Conservation (phyloP, 2,888 invertebrate genomes). For the Caenorhabditis sp. region DNA sequence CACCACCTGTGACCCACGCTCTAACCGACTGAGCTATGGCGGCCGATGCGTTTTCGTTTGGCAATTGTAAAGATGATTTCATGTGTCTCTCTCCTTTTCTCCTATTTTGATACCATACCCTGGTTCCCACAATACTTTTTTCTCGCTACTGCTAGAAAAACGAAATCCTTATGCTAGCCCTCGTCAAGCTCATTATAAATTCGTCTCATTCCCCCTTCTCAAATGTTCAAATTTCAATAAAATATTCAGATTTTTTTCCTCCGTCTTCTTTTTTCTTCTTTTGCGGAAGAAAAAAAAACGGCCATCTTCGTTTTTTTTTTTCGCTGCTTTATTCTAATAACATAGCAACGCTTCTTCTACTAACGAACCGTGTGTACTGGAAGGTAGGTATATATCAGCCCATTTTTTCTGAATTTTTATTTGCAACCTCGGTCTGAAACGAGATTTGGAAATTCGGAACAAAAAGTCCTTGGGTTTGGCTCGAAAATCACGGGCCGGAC, state of each 20-base stretch:
- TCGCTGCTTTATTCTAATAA: too few relatives aligned
- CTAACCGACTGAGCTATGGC: slow-evolving; percentile 69
- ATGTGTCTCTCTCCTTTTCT: background rate
- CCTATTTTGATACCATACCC: too few relatives aligned
- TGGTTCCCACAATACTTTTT: too few relatives aligned
- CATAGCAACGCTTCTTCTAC: slow-evolving; percentile 31
- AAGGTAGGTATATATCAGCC: background rate
- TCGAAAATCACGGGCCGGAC: too few relatives aligned
- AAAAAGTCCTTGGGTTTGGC: too few relatives aligned
- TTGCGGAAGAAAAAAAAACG: background rate
- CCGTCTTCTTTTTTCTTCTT: background rate
- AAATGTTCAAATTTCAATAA: slow-evolving; percentile 1
- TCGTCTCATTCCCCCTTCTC: slow-evolving; percentile 9
- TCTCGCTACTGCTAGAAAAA: too few relatives aligned
- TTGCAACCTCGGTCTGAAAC: too few relatives aligned
- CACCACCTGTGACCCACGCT: too few relatives aligned
- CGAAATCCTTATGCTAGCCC: background rate
- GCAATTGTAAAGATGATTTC: background rate
- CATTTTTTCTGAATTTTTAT: background rate
- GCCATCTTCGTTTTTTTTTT: slow-evolving; percentile 12
- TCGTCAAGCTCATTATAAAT: slow-evolving; percentile 29
- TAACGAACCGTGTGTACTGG: background rate
- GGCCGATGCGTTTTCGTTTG: background rate
- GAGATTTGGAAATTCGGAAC: too few relatives aligned
- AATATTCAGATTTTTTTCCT: slow-evolving; percentile 2